These are phyloP conservation scores for Gari tellinella DNA, from an alignment of 2,888 invertebrate species.

Conservation along the genomic window DNA sequence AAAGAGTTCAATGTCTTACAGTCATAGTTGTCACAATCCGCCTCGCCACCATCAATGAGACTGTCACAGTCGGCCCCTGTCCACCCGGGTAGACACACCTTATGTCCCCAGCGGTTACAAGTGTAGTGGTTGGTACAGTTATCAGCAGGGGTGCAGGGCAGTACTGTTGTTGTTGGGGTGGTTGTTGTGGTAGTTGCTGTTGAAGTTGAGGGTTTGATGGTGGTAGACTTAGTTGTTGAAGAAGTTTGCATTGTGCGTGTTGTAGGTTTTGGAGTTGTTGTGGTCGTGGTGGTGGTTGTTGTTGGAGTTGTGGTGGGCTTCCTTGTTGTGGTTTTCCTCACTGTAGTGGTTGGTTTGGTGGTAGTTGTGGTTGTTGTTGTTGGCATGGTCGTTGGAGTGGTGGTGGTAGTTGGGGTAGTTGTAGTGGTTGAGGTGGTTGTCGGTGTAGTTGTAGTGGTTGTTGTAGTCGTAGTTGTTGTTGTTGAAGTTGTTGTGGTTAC, in stretches of 20 bases:
- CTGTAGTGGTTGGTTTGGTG: background rate
- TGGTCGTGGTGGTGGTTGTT: conserved; percentile 16
- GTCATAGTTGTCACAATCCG: conserved; percentile 45
- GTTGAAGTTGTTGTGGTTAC: conserved; percentile 16
- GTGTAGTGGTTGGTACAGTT: conserved; percentile 36
- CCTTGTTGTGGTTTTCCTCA: no score
- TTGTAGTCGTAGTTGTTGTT: no score
- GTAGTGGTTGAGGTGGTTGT: no score
- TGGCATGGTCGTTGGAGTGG: background rate
- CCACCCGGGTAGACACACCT: conserved; percentile 50
- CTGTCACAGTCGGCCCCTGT: conserved; percentile 38
- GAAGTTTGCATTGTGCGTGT: conserved; percentile 12
- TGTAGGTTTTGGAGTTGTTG: conserved; percentile 7
- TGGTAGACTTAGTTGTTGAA: background rate
- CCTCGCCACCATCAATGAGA: conserved; percentile 13
- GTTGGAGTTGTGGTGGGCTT: background rate
- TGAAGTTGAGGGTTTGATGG: conserved; percentile 17
- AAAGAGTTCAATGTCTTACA: conserved; percentile 14
- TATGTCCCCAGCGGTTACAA: conserved; percentile 37
- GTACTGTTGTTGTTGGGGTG: conserved; percentile 3
- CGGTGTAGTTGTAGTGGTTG: no score
- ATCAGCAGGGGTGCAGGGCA: conserved; percentile 32
- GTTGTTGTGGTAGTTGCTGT: conserved; percentile 10
- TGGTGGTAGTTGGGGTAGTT: no score
- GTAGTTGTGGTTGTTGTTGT: conserved; percentile 1